Percentiles rank a stretch among this genome's conserved stretches.
These are phyloP conservation scores for Pyrocoelia pectoralis DNA, from an alignment of 2,888 invertebrate species.

Conservation along the genomic window DNA sequence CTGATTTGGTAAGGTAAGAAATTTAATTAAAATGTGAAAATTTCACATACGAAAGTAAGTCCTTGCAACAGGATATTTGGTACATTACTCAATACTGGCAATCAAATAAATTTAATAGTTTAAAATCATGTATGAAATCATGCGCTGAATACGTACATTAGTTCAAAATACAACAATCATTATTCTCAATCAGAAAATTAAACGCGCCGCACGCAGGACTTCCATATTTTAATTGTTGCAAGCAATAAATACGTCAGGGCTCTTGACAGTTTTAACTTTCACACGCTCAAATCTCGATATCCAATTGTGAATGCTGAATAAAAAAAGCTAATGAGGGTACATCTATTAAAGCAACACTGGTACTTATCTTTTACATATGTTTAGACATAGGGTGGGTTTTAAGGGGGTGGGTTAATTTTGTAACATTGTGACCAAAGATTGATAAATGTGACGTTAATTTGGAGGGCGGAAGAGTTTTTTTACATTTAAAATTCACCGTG, in stretches of 20 bases:
- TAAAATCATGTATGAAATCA: constrained; percentile 3
- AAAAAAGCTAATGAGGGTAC: constrained; percentile 57
- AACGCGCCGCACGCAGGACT: constrained; percentile 40
- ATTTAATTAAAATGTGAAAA: no score
- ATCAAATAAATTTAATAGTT: not conserved
- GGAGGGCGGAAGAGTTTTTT: constrained; percentile 48
- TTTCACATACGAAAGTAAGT: no score
- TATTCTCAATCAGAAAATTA: constrained; percentile 26
- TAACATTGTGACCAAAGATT: constrained; percentile 56
- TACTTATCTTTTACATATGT: constrained; percentile 54
- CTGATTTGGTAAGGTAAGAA: not conserved
- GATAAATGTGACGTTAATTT: constrained; percentile 59
- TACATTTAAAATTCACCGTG: constrained; percentile 22
- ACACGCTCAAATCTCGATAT: constrained; percentile 56
- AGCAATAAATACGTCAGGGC: constrained; percentile 55
- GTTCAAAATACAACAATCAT: constrained; percentile 10
- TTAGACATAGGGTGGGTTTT: constrained; percentile 42
- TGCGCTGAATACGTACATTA: not conserved
- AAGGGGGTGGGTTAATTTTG: constrained; percentile 49
- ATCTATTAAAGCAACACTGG: constrained; percentile 57
- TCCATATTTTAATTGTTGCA: constrained; percentile 58
- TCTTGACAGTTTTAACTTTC: constrained; percentile 53
- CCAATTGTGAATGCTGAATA: constrained; percentile 52
- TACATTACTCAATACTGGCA: not conserved
- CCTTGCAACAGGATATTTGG: not conserved